phyloP scores from a whole-genome alignment of 2,888 invertebrate species.

The Drosophila paranaensis region DNA sequence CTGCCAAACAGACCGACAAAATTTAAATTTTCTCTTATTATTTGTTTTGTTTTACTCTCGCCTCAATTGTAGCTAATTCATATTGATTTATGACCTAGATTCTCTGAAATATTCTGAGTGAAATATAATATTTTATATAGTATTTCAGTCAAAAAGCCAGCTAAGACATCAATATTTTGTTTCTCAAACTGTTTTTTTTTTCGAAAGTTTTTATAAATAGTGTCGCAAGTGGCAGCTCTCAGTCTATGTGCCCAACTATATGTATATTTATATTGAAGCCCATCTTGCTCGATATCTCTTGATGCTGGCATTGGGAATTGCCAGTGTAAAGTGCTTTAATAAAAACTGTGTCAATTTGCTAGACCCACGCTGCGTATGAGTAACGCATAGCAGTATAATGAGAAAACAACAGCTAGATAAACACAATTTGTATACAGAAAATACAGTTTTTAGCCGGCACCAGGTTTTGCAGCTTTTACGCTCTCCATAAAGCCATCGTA shows the following conservation, averaged over 20 bases:
- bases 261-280: background rate
- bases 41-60: background rate
- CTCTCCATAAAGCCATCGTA: constrained; percentile 15
- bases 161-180: no score
- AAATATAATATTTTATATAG: no score
- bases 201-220: no score
- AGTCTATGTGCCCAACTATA: background rate
- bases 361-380: constrained; percentile 60
- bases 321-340: constrained; percentile 18
- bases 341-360: constrained; percentile 68
- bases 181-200: no score
- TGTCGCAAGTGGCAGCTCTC: background rate
- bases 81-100: no score
- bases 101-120: no score
- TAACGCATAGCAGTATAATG: constrained; percentile 52
- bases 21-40: background rate
- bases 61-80: background rate
- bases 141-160: no score
- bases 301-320: constrained; percentile 12
- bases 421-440: constrained; percentile 24
- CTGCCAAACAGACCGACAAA: background rate
- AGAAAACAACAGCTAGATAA: constrained; percentile 49
- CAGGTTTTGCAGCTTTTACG: constrained; percentile 1
- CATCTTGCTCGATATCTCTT: constrained; percentile 17
- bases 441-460: constrained; percentile 21